A percentile compares a stretch with the other conserved stretches of the same genome.
Evolutionary conservation across 2,888 invertebrate species (phyloP).

Genomic region (Morpho helenor): DNA sequence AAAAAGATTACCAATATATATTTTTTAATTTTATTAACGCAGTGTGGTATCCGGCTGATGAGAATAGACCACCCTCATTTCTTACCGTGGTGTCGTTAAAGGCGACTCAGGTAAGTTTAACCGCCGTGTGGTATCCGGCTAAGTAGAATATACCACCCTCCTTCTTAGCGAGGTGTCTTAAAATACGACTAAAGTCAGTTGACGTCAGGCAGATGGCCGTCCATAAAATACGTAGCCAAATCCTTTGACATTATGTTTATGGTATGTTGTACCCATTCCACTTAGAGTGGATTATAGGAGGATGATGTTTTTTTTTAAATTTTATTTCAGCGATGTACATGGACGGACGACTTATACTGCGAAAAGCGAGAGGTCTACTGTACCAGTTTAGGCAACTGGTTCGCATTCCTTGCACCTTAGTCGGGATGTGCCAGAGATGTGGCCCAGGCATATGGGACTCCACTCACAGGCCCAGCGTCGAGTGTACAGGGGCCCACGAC

Average conservation of each 20-base stretch:
- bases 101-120: too few species aligned
- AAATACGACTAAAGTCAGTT: too few species aligned
- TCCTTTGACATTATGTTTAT: too few species aligned
- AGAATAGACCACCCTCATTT: too few species aligned
- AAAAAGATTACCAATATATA: not conserved
- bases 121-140: not conserved
- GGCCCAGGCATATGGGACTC: constrained; percentile 98
- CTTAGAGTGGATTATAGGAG: too few species aligned
- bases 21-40: not conserved
- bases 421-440: constrained; percentile 91
- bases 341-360: constrained; percentile 93
- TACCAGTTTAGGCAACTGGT: constrained; percentile 94
- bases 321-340: constrained; percentile 91
- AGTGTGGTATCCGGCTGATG: not conserved
- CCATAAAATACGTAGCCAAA: too few species aligned
- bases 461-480: constrained; percentile 91
- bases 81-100: too few species aligned
- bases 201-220: too few species aligned
- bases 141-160: too few species aligned
- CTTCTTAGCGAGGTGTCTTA: too few species aligned
- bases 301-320: not conserved
- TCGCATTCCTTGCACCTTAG: constrained; percentile 93
- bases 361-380: constrained; percentile 94
- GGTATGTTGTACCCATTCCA: too few species aligned
- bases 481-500: constrained; percentile 88